Base-by-base conservation (phyloP, 2,888 invertebrate species). In the Pristionchus fissidentatus region DNA sequence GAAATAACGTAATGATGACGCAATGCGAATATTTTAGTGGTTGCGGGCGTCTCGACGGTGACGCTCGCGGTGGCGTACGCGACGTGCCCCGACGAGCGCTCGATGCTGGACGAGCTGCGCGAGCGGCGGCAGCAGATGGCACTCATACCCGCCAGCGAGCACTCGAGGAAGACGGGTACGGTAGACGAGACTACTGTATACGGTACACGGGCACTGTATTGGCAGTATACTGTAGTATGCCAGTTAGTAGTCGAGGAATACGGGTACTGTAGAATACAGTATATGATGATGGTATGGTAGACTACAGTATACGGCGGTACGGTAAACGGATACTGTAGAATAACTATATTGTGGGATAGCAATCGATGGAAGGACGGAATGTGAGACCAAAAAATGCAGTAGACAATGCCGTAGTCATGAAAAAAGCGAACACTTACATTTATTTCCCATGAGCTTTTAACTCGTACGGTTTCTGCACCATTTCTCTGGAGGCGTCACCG, bases 61-160 rank as follows among this genome's bases (percentile, higher is more conserved):
- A 52, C 35, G 55, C 83, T 83, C 32, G 22, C 49, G 8, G 29
- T 22, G 38, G 83, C 83, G n/a, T 46, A 73, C 52, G 15, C 5
- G 22, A 83, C 83, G 49, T 57, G 57, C 26, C 83, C 83, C 35
- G 55, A 52, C 15, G 83, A 83, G 55, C 49, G n/a, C 38, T 49
- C 52, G 52, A 83, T 83, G 83, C 22, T 43, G 83, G 55, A 83
- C 22, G 83, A 83, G 7, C 73, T 83, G 83, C 70, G 83, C 29
- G 83, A 83, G 41, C 13, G 73, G 32, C 29, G 83, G n/a, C 70
- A 83, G 38, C 15, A 38, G 15, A 49, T 83, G 70, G 38, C 83
- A 3, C 70, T 70, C 22, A n/a, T 83, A 8, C 83, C 83, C 19
- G 13, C 83, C 0, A 29, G 35, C 7, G 38, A 29, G 29, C 83